These are phyloP conservation scores for Anarhynchus alexandrinus DNA, from an alignment of 2,113 vertebrate species.

Conservation along the genomic window DNA sequence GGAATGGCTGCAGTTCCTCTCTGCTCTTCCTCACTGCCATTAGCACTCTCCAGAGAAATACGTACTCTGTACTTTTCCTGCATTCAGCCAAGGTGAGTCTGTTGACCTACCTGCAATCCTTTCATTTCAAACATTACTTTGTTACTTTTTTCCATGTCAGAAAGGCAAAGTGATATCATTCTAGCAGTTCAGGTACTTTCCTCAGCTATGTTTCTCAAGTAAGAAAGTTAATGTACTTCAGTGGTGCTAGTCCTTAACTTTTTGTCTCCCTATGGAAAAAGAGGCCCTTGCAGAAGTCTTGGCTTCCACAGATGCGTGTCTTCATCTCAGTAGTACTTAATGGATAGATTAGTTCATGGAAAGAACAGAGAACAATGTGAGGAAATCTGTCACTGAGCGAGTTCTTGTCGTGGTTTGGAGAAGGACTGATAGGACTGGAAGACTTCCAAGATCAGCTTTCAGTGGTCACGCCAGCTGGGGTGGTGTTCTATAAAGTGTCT, in stretches of 20 bases:
- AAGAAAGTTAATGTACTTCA: not conserved
- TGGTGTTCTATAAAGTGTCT: not conserved
- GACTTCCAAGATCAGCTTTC: not conserved
- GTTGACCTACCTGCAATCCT: not conserved
- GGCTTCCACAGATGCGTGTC: not conserved
- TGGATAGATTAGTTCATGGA: not conserved
- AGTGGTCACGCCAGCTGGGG: not conserved
- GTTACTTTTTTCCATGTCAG: not conserved
- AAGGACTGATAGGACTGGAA: not conserved
- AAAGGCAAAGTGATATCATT: not conserved
- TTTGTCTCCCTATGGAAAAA: not conserved
- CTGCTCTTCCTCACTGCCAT: not conserved
- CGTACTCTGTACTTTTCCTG: not conserved
- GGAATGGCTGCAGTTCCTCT: not conserved
- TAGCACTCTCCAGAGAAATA: not conserved
- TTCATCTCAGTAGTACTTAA: not conserved
- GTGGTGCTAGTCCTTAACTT: not conserved
- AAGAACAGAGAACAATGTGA: not conserved
- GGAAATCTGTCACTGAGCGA: not conserved
- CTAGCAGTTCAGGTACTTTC: not conserved
- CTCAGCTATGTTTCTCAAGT: not conserved
- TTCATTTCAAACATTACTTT: not conserved
- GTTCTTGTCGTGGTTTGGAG: not conserved
- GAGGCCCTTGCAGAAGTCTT: not conserved
- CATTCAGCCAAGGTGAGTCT: not conserved